Evolutionary conservation across 2,113 vertebrate species (phyloP).

Genomic region (Pelobates fuscus): DNA sequence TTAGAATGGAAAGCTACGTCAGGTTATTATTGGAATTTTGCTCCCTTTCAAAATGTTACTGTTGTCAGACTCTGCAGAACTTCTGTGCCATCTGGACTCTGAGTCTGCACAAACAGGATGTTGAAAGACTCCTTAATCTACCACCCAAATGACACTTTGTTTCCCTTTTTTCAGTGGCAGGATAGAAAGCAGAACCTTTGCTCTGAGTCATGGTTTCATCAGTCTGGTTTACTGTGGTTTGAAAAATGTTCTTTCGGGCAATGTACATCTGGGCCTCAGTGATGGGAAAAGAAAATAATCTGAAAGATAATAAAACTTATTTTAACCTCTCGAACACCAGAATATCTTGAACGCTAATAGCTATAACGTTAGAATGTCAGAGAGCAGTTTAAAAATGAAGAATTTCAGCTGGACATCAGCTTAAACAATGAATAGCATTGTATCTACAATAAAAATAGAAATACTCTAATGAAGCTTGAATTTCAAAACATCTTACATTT

Average conservation of each 20-base stretch:
- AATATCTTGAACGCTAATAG: no score
- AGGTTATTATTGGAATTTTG: conserved; percentile 14
- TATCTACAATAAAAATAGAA: no score
- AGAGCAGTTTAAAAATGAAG: no score
- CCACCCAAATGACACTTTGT: conserved; percentile 24
- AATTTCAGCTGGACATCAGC: no score
- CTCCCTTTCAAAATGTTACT: conserved; percentile 16
- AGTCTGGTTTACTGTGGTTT: conserved; percentile 2
- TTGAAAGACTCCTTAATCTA: conserved; percentile 28
- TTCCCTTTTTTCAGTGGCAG: conserved; percentile 18
- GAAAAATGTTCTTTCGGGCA: background rate
- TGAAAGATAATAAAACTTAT: background rate
- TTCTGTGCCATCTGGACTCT: conserved; percentile 19
- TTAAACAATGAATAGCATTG: no score
- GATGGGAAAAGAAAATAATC: background rate
- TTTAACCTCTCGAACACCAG: no score
- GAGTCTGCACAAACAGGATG: conserved; percentile 34
- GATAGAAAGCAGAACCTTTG: conserved; percentile 29
- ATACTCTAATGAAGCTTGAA: no score
- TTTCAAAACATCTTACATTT: no score
- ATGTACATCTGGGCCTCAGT: background rate
- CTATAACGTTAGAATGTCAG: no score
- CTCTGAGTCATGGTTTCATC: conserved; percentile 12
- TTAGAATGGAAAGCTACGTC: background rate
- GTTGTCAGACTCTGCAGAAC: conserved; percentile 1